A percentile compares a stretch with the other conserved stretches of the same genome.
phyloP scores from a whole-genome alignment of 2,797 vertebrate genomes.

The Microctenopoma stevenorrisi region DNA sequence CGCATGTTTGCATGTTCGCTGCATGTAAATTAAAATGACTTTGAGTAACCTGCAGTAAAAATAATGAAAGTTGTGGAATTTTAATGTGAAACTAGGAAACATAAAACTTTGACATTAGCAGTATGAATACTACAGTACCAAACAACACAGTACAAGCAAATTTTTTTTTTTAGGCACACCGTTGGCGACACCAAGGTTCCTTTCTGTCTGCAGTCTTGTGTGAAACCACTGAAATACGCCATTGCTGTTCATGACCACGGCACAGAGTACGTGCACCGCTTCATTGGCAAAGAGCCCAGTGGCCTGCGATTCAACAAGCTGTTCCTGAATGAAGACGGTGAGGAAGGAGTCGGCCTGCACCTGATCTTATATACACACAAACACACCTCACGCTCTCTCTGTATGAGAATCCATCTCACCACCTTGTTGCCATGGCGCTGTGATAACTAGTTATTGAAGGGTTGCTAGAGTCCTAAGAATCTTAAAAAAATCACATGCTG shows the following conservation, averaged over 20 bases:
- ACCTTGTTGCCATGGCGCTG: constrained; percentile 44
- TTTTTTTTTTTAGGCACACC: constrained; percentile 87
- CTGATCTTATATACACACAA: neutral
- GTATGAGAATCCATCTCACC: constrained; percentile 32
- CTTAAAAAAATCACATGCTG: too few relatives aligned
- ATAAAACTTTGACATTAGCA: too few relatives aligned
- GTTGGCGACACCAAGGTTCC: constrained; percentile 98
- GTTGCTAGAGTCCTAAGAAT: neutral
- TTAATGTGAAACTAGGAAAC: too few relatives aligned
- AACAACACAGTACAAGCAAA: too few relatives aligned
- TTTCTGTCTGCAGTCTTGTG: constrained; percentile 98
- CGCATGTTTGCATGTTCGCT: neutral
- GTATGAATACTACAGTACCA: too few relatives aligned
- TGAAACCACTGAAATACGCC: constrained; percentile 97
- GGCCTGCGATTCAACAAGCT: constrained; percentile 98
- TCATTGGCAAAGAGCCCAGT: constrained; percentile 98
- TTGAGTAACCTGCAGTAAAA: neutral
- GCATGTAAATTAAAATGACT: neutral
- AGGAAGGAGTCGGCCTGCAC: constrained; percentile 52
- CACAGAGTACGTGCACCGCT: constrained; percentile 97
- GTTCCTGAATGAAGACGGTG: constrained; percentile 98
- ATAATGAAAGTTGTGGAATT: too few relatives aligned
- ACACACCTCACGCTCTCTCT: neutral
- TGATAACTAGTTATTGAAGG: constrained; percentile 56
- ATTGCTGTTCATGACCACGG: constrained; percentile 96